A percentile compares a stretch with the other conserved stretches of the same genome.
Conservation (phyloP, 2,888 invertebrate genomes). For the Pheosia tremula region DNA sequence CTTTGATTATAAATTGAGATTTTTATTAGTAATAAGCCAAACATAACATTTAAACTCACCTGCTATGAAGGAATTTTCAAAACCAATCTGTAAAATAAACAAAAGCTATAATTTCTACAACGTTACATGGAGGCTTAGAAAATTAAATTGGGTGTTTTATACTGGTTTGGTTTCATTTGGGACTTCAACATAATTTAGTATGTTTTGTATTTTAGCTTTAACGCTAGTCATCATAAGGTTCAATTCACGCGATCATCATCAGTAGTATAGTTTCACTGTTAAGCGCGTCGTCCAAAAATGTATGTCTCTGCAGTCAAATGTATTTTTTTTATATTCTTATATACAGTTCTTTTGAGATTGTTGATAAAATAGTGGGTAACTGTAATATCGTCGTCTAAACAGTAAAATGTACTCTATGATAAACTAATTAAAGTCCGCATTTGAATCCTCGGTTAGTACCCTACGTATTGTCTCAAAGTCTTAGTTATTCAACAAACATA, state of each 20-base stretch:
- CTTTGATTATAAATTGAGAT: neutral
- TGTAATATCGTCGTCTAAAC: neutral
- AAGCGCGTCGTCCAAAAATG: constrained; percentile 2
- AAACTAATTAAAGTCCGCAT: neutral
- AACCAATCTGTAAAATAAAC: too few relatives aligned
- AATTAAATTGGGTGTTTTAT: too few relatives aligned
- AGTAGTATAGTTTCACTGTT: constrained; percentile 11
- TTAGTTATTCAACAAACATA: too few relatives aligned
- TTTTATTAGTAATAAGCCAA: neutral
- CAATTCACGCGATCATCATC: constrained; percentile 38
- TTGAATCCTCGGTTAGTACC: too few relatives aligned
- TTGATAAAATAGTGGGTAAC: neutral
- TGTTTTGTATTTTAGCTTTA: neutral
- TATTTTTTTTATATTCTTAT: neutral
- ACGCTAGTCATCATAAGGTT: constrained; percentile 14
- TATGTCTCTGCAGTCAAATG: neutral
- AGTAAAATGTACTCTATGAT: neutral
- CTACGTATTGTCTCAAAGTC: too few relatives aligned
- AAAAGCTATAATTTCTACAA: too few relatives aligned
- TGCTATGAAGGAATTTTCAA: too few relatives aligned
- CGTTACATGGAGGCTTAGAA: too few relatives aligned
- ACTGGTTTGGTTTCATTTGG: neutral
- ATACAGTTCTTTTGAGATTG: neutral
- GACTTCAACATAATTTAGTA: neutral
- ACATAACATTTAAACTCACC: too few relatives aligned